Conservation (phyloP, 2,888 invertebrate genomes). For the Uloborus plumipes region DNA sequence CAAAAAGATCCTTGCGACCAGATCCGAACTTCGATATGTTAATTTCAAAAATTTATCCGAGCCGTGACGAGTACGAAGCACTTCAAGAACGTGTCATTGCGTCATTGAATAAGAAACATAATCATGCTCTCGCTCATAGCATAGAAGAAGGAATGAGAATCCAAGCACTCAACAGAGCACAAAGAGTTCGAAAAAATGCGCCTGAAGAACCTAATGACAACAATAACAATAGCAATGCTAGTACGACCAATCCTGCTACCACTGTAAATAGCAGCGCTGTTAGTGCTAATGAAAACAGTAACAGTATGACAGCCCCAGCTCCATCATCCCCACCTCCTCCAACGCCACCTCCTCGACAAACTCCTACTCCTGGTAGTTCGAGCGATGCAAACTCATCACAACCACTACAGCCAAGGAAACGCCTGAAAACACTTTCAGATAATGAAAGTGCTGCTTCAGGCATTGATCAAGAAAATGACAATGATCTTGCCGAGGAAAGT, state of each 20-base stretch:
- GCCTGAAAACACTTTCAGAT: constrained; percentile 76
- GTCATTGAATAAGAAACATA: constrained; percentile 92
- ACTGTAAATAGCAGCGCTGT: constrained; percentile 19
- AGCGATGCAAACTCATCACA: constrained; percentile 49
- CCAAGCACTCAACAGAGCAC: constrained; percentile 69
- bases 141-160: constrained; percentile 93
- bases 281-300: constrained; percentile 39
- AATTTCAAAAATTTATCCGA: constrained; percentile 97
- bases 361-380: constrained; percentile 53
- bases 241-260: constrained; percentile 3
- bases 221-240: constrained; percentile 28
- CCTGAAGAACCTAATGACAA: constrained; percentile 65
- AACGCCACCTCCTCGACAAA: constrained; percentile 32
- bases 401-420: constrained; percentile 75
- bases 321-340: constrained; percentile 28
- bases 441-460: constrained; percentile 64
- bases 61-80: constrained; percentile 96
- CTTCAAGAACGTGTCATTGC: constrained; percentile 92
- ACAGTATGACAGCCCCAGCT: constrained; percentile 47
- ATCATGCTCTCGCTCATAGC: constrained; percentile 91
- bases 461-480: constrained; percentile 54
- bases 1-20: constrained; percentile 93
- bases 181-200: constrained; percentile 70
- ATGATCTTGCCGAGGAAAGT: constrained; percentile 50
- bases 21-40: constrained; percentile 98